Percentiles rank a stretch among this genome's conserved stretches.
phyloP scores from a whole-genome alignment of 2,888 invertebrate species.

The Fragum whitleyi region DNA sequence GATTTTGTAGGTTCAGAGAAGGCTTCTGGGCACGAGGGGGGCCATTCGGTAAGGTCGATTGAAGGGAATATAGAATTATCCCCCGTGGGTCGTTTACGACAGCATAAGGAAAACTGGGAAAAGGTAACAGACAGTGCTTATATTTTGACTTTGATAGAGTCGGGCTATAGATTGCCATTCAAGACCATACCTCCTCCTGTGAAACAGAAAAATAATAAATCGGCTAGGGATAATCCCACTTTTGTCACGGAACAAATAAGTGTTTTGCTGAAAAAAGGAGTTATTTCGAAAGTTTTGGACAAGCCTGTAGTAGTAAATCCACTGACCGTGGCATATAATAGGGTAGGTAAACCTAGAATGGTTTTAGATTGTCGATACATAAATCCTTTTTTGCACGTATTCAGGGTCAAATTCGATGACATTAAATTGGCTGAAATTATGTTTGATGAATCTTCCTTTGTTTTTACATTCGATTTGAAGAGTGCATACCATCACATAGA shows the following conservation, averaged over 20 bases:
- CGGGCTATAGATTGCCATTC: constrained; percentile 50
- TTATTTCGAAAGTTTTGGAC: too few species aligned
- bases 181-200: constrained; percentile 25
- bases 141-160: constrained; percentile 37
- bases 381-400: too few species aligned
- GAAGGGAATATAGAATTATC: too few species aligned
- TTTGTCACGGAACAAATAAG: constrained; percentile 49
- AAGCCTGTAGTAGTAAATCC: constrained; percentile 51
- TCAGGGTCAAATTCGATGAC: constrained; percentile 45
- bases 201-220: constrained; percentile 46
- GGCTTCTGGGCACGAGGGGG: too few species aligned
- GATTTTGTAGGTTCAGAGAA: too few species aligned
- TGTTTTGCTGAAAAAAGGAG: not conserved
- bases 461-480: constrained; percentile 36
- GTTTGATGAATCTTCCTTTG: too few species aligned
- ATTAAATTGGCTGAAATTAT: constrained; percentile 37
- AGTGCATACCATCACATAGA: constrained; percentile 46
- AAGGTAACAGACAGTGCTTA: constrained; percentile 26
- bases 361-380: constrained; percentile 48
- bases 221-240: constrained; percentile 38
- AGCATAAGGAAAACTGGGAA: constrained; percentile 14
- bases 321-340: constrained; percentile 55
- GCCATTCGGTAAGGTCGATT: too few species aligned
- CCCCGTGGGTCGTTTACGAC: too few species aligned
- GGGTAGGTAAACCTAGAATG: too few species aligned